These are phyloP conservation scores for Xestia xanthographa DNA, from an alignment of 2,888 invertebrate genomes.

Conservation along the genomic window DNA sequence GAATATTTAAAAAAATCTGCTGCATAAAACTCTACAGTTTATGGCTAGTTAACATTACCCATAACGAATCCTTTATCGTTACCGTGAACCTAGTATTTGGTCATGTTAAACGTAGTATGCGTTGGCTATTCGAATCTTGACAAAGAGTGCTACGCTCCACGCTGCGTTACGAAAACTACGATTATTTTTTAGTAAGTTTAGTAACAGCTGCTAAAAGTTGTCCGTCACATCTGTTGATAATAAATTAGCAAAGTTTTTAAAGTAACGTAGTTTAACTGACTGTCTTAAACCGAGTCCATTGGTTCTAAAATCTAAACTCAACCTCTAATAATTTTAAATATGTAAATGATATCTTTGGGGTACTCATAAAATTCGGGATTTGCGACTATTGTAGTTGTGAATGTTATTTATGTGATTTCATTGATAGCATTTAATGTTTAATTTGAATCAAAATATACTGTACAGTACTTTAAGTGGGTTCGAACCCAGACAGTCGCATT, in stretches of 20 bases:
- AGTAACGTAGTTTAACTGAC: background rate
- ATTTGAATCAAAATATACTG: background rate
- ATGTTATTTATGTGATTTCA: background rate
- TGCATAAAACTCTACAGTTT: background rate
- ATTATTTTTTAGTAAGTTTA: conserved; percentile 34
- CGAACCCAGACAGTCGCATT: no score
- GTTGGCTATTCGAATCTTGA: background rate
- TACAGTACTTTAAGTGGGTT: no score
- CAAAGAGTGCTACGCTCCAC: background rate
- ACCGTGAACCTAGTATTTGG: background rate
- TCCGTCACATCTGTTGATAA: conserved; percentile 12
- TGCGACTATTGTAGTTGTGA: background rate
- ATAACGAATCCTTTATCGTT: background rate
- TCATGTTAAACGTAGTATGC: background rate
- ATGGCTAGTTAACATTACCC: background rate
- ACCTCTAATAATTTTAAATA: background rate
- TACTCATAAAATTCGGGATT: background rate
- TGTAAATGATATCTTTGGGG: no score
- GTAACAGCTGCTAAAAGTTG: conserved; percentile 6
- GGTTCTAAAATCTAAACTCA: background rate
- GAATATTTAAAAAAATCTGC: background rate
- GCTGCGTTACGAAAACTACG: background rate
- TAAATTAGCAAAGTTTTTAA: conserved; percentile 10
- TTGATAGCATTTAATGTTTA: background rate
- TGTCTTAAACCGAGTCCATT: no score